Conservation (phyloP, 2,113 vertebrate genomes). For the Amphiprion percula region DNA sequence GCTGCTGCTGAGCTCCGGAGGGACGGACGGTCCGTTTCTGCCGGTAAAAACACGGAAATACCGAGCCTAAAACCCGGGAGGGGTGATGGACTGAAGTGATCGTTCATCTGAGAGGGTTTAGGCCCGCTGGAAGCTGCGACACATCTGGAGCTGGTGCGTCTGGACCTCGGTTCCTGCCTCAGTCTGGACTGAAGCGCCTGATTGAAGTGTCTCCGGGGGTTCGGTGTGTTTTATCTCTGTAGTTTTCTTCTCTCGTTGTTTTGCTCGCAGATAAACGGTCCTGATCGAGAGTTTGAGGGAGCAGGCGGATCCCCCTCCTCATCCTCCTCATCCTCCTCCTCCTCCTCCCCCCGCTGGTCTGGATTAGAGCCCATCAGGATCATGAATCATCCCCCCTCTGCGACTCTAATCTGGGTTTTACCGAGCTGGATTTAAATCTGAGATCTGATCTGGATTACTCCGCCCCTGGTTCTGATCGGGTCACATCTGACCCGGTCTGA, state of each 20-base stretch:
- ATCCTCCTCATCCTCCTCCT: neutral
- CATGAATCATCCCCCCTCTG: conserved; percentile 59
- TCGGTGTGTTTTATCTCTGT: neutral
- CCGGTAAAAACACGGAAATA: conserved; percentile 49
- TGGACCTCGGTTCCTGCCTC: conserved; percentile 18
- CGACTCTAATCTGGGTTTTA: conserved; percentile 69
- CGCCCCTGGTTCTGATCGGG: conserved; percentile 54
- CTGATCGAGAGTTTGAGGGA: conserved; percentile 44
- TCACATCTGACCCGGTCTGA: conserved; percentile 49
- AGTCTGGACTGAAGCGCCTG: conserved; percentile 15
- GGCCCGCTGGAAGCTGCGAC: conserved; percentile 70
- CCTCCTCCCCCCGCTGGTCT: conserved; percentile 47
- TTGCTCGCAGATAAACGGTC: conserved; percentile 24
- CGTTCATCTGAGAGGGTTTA: conserved; percentile 39
- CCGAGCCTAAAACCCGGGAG: neutral
- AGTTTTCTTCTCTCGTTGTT: neutral
- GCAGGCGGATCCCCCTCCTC: conserved; percentile 53
- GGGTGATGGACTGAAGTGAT: conserved; percentile 60
- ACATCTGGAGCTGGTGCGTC: conserved; percentile 43
- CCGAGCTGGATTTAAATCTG: conserved; percentile 63
- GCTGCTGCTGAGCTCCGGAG: conserved; percentile 1
- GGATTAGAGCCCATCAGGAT: conserved; percentile 71
- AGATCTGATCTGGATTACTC: conserved; percentile 67
- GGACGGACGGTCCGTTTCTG: neutral
- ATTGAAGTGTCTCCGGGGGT: neutral